These are phyloP conservation scores for Andrena fulva DNA, from an alignment of 2,888 invertebrate genomes.

Conservation along the genomic window DNA sequence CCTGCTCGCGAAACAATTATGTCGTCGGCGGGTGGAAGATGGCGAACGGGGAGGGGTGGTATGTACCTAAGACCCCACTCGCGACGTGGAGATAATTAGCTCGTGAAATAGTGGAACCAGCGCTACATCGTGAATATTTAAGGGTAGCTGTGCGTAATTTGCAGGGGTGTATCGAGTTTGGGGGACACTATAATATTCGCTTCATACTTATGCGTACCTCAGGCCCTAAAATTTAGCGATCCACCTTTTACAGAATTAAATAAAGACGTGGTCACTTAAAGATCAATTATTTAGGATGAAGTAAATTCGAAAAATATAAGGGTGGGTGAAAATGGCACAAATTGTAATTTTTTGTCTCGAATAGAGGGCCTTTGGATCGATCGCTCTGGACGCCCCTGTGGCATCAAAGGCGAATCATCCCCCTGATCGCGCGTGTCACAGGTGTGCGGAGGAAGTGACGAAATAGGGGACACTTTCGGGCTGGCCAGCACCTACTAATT, in stretches of 20 bases:
- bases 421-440: conserved; percentile 30
- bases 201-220: too few species aligned
- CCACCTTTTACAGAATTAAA: too few species aligned
- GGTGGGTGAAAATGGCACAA: not conserved
- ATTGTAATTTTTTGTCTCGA: not conserved
- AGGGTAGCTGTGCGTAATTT: too few species aligned
- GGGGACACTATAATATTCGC: too few species aligned
- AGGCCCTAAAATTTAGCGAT: too few species aligned
- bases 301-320: not conserved
- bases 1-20: conserved; percentile 55
- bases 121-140: not conserved
- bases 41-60: not conserved
- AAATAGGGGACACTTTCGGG: conserved; percentile 55
- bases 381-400: not conserved
- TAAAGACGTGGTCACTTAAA: too few species aligned
- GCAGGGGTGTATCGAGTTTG: too few species aligned
- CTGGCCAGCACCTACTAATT: conserved; percentile 57
- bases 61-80: too few species aligned
- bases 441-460: conserved; percentile 33
- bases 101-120: too few species aligned
- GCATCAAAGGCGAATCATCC: conserved; percentile 41
- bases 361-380: conserved; percentile 35
- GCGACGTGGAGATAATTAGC: too few species aligned
- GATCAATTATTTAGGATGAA: not conserved
- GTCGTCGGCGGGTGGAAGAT: conserved; percentile 8